These are phyloP conservation scores for Trissolcus japonicus DNA, from an alignment of 2,888 invertebrate species.

Conservation along the genomic window DNA sequence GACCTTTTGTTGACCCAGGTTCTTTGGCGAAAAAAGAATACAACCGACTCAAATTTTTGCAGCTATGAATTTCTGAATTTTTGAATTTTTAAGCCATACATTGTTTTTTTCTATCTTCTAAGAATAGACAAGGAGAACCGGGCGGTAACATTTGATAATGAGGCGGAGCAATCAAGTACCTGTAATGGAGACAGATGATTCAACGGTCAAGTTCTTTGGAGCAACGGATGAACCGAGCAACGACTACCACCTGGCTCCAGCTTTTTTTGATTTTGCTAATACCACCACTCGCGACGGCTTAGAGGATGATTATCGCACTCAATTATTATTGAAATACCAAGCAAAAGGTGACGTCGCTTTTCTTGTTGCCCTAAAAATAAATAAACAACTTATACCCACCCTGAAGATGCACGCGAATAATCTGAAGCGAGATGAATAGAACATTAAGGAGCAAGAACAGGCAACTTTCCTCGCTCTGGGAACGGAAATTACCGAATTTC, in stretches of 20 bases:
- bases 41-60: constrained; percentile 9
- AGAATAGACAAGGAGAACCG: too few relatives aligned
- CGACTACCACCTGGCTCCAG: neutral
- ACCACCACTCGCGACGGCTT: neutral
- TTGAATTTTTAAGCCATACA: too few relatives aligned
- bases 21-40: neutral
- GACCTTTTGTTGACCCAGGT: constrained; percentile 6
- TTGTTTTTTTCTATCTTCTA: too few relatives aligned
- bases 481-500: too few relatives aligned
- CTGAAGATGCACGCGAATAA: neutral
- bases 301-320: neutral
- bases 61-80: too few relatives aligned
- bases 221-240: neutral
- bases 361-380: neutral
- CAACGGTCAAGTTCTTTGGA: neutral
- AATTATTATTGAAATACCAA: neutral
- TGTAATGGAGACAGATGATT: too few relatives aligned
- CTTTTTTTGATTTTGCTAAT: neutral
- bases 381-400: neutral
- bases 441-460: neutral
- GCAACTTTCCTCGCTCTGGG: neutral
- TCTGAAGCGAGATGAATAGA: neutral
- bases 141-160: too few relatives aligned
- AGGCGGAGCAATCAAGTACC: too few relatives aligned
- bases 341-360: neutral